These are phyloP conservation scores for Polyploca ridens DNA, from an alignment of 2,888 invertebrate species.

Conservation along the genomic window DNA sequence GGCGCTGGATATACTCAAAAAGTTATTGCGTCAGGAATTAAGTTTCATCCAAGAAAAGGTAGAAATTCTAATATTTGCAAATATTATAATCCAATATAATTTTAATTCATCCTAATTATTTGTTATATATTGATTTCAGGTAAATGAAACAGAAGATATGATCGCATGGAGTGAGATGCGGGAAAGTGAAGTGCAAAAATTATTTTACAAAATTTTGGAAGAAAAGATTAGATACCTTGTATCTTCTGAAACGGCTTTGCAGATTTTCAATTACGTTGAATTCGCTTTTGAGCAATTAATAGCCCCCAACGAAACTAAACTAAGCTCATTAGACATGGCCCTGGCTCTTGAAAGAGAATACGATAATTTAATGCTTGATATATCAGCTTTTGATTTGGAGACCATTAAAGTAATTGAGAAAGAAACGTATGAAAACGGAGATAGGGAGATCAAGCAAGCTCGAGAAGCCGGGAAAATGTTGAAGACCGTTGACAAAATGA, in stretches of 20 bases:
- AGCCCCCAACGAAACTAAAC: slow-evolving; percentile 85
- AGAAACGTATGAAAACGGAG: slow-evolving; percentile 64
- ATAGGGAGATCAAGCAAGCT: slow-evolving; percentile 63
- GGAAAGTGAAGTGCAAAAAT: slow-evolving; percentile 67
- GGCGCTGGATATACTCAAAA: slow-evolving; percentile 57
- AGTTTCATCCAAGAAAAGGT: slow-evolving; percentile 69
- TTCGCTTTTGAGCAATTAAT: slow-evolving; percentile 87
- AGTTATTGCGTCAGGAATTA: slow-evolving; percentile 56
- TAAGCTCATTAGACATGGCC: slow-evolving; percentile 85
- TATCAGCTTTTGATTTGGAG: slow-evolving; percentile 68
- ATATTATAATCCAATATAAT: neutral
- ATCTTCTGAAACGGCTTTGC: slow-evolving; percentile 84
- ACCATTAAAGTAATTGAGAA: slow-evolving; percentile 70
- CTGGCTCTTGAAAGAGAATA: slow-evolving; percentile 83
- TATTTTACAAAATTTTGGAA: slow-evolving; percentile 67
- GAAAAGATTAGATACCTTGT: slow-evolving; percentile 81
- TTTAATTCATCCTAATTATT: neutral
- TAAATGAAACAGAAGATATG: slow-evolving; percentile 58
- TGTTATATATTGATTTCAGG: slow-evolving; percentile 46
- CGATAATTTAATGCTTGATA: slow-evolving; percentile 68
- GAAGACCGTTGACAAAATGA: slow-evolving; percentile 72
- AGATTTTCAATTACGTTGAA: slow-evolving; percentile 86
- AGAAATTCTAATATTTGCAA: slow-evolving; percentile 17
- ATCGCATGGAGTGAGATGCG: slow-evolving; percentile 59
- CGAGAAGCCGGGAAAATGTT: slow-evolving; percentile 66